Conservation (phyloP, 2,113 vertebrate genomes). For the Numenius arquata region DNA sequence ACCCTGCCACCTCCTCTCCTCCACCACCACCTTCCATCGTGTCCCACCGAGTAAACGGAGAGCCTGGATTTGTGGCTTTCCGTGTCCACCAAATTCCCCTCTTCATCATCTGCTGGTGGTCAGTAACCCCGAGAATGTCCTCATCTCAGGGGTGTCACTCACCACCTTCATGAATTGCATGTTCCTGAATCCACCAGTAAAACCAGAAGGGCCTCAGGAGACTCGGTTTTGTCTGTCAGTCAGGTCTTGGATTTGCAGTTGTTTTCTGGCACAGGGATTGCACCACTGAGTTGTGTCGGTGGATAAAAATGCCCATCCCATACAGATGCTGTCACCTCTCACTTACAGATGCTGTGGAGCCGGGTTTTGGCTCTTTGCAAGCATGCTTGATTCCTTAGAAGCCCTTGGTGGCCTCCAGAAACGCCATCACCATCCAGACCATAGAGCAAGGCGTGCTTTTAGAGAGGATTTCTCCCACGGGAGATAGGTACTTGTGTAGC, state of each 20-base stretch:
- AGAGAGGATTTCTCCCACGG: neutral
- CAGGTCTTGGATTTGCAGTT: neutral
- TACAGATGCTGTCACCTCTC: neutral
- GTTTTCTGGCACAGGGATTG: neutral
- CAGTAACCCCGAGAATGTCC: neutral
- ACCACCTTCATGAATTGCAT: neutral
- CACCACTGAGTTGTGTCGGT: neutral
- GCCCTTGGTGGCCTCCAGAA: neutral
- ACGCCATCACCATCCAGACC: neutral
- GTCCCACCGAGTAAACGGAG: rapidly evolving
- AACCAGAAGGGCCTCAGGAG: neutral
- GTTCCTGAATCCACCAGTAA: neutral
- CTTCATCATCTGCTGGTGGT: neutral
- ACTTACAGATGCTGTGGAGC: no score
- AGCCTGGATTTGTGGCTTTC: neutral
- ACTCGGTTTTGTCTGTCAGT: neutral
- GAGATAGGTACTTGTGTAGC: neutral
- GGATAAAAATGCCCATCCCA: neutral
- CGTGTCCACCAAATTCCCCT: neutral
- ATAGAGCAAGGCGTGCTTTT: neutral
- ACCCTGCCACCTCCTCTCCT: neutral
- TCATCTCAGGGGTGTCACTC: neutral
- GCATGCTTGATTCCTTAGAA: neutral
- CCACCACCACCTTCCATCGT: neutral
- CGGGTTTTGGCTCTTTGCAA: neutral